Percentiles rank a stretch among this genome's conserved stretches.
These are phyloP conservation scores for Probosciger aterrimus DNA, from an alignment of 2,113 vertebrate species.

Conservation along the genomic window DNA sequence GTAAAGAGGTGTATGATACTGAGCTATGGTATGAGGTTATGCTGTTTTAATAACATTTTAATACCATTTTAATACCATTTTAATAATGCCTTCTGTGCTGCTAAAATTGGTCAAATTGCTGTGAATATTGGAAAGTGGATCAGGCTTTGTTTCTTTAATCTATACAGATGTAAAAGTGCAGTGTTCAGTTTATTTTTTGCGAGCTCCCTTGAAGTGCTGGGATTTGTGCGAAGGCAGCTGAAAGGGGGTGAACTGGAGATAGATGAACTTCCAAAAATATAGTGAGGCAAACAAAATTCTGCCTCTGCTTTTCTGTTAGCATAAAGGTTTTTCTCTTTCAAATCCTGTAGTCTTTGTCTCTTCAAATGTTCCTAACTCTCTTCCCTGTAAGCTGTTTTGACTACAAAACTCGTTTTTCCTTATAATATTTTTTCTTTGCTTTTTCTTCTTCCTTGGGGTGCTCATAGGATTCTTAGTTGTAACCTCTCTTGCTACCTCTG, in stretches of 20 bases:
- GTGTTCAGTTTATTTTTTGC: neutral
- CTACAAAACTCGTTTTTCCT: neutral
- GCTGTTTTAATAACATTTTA: neutral
- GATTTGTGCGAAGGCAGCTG: neutral
- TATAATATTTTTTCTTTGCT: neutral
- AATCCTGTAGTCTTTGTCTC: neutral
- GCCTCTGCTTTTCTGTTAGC: neutral
- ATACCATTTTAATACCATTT: neutral
- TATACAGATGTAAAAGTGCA: neutral
- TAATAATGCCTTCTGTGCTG: neutral
- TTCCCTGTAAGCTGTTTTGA: neutral
- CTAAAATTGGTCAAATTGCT: neutral
- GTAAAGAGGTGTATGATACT: fast-evolving
- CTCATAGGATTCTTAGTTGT: neutral
- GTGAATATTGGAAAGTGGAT: neutral
- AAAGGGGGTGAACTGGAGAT: neutral
- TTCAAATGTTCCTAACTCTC: neutral
- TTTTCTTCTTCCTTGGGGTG: neutral
- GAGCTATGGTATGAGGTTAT: neutral
- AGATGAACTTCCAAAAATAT: neutral
- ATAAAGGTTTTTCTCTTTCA: neutral
- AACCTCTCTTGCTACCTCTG: neutral
- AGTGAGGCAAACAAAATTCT: neutral
- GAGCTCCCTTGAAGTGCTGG: neutral
- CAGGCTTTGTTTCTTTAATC: neutral